A percentile compares a stretch with the other conserved stretches of the same genome.
These are phyloP conservation scores for Agriotes lineatus DNA, from an alignment of 2,888 invertebrate species.

Conservation along the genomic window DNA sequence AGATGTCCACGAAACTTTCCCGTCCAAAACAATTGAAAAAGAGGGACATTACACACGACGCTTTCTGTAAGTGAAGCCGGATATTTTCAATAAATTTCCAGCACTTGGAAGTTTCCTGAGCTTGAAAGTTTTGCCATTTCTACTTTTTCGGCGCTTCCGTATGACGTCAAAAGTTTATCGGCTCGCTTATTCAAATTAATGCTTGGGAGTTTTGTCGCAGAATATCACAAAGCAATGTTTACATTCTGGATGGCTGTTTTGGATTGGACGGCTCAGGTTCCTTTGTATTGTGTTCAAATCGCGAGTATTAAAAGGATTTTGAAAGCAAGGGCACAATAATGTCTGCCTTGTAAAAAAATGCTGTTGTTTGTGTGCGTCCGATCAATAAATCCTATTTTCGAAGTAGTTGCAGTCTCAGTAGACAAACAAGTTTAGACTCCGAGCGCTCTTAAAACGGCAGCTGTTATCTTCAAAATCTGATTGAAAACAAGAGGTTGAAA, in stretches of 20 bases:
- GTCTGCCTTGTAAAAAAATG: background rate
- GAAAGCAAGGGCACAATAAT: background rate
- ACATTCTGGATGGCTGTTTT: background rate
- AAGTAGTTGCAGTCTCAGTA: background rate
- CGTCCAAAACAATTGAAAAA: too few species aligned
- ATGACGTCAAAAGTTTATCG: background rate
- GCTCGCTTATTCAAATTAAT: conserved; percentile 7
- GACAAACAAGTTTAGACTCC: background rate
- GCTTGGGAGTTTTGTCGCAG: background rate
- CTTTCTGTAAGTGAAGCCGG: conserved; percentile 1
- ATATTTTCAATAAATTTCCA: conserved; percentile 6
- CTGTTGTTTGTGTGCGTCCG: background rate
- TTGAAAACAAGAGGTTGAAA: conserved; percentile 15
- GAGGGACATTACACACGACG: background rate
- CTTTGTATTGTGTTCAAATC: conserved; percentile 19
- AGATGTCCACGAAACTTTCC: too few species aligned
- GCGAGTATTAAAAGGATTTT: background rate
- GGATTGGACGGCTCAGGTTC: background rate
- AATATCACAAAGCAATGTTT: background rate
- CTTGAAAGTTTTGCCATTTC: background rate
- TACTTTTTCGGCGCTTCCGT: background rate
- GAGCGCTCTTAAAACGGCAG: conserved; percentile 5
- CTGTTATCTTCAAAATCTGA: conserved; percentile 12
- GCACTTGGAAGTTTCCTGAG: conserved; percentile 1
- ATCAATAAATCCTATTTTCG: conserved; percentile 17